Evolutionary conservation across 1,140 invertebrate genomes (phyloP).

Genomic region (Zaprionus davidi): DNA sequence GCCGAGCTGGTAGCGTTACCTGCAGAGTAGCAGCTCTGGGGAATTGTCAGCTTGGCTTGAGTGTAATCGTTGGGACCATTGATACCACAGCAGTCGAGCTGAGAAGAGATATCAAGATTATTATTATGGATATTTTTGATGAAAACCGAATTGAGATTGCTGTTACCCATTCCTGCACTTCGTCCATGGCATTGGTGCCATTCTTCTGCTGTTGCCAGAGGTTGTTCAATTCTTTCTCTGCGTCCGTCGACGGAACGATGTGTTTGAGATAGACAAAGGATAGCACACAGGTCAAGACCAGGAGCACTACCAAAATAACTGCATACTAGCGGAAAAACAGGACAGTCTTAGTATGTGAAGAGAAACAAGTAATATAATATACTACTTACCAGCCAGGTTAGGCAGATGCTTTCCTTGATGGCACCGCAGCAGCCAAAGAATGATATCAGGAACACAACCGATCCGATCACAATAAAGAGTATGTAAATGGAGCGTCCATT

Average conservation of each 20-base stretch:
- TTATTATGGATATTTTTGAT: neutral
- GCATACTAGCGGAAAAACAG: slow-evolving; percentile 47
- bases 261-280: slow-evolving; percentile 45
- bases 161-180: slow-evolving; percentile 52
- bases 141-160: neutral
- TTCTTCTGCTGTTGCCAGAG: slow-evolving; percentile 53
- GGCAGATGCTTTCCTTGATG: slow-evolving; percentile 91
- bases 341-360: neutral
- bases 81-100: slow-evolving; percentile 71
- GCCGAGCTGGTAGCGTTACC: slow-evolving; percentile 8
- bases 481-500: slow-evolving; percentile 41
- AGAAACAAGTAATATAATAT: neutral
- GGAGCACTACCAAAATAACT: slow-evolving; percentile 46
- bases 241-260: slow-evolving; percentile 13
- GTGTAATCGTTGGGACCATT: slow-evolving; percentile 55
- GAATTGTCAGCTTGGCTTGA: slow-evolving; percentile 39
- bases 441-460: slow-evolving; percentile 76
- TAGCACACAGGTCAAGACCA: slow-evolving; percentile 48
- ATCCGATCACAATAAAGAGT: slow-evolving; percentile 84
- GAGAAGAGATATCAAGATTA: neutral
- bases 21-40: slow-evolving; percentile 53
- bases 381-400: slow-evolving; percentile 89
- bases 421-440: slow-evolving; percentile 94
- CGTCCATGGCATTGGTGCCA: slow-evolving; percentile 50
- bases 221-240: slow-evolving; percentile 10